phyloP scores from a whole-genome alignment of 2,888 invertebrate genomes.

The Ichneumon xanthorius region DNA sequence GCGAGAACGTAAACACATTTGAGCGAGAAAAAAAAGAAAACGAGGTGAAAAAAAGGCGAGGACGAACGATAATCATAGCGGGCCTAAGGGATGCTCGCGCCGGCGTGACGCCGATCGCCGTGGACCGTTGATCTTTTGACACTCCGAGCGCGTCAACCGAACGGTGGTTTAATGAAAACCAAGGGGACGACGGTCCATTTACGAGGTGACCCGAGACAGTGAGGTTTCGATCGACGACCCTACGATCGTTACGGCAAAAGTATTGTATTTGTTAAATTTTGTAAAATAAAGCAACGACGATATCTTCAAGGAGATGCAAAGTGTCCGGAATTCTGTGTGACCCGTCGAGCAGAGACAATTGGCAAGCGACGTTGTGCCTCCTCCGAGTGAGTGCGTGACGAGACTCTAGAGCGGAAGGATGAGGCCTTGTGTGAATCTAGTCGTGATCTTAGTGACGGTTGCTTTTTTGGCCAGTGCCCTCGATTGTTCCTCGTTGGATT shows the following conservation, averaged over 20 bases:
- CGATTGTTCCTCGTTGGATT: conserved; percentile 50
- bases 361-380: background rate
- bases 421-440: conserved; percentile 77
- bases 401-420: conserved; percentile 60
- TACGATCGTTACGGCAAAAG: background rate
- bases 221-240: background rate
- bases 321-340: conserved; percentile 7
- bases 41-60: conserved; percentile 18
- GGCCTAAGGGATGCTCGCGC: conserved; percentile 42
- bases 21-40: background rate
- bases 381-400: background rate
- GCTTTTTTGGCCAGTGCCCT: conserved; percentile 62
- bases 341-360: conserved; percentile 15
- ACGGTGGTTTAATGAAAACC: conserved; percentile 53
- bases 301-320: conserved; percentile 45
- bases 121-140: conserved; percentile 31
- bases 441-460: conserved; percentile 75
- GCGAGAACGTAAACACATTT: background rate
- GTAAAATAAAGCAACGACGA: background rate
- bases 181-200: conserved; percentile 43
- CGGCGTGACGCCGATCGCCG: conserved; percentile 42
- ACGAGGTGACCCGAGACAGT: conserved; percentile 27
- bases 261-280: background rate
- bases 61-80: background rate
- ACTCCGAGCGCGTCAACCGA: conserved; percentile 37